Evolutionary conservation across 2,888 invertebrate species (phyloP).

Genomic region (Amiota communis): DNA sequence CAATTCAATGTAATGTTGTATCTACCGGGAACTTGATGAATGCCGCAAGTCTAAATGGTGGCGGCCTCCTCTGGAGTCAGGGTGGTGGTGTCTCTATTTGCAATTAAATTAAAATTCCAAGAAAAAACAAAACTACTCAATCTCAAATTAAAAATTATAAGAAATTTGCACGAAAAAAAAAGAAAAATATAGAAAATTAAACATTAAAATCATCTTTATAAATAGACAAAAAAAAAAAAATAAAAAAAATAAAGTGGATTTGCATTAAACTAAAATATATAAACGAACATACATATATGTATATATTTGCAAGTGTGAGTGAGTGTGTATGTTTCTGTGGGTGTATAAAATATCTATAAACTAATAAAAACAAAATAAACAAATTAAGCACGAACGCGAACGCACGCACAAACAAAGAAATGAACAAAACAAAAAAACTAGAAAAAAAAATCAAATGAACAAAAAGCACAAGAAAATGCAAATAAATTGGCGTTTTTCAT

Average conservation of each 20-base stretch:
- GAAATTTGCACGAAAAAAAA: neutral
- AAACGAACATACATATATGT: neutral
- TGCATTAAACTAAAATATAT: slow-evolving; percentile 4
- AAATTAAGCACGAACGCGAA: slow-evolving; percentile 33
- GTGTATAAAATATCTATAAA: neutral
- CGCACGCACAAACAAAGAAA: slow-evolving; percentile 2
- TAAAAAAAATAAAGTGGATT: neutral
- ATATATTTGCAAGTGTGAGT: neutral
- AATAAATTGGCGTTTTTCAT: slow-evolving; percentile 4
- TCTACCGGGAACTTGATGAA: too few species aligned
- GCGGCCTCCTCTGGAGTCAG: too few species aligned
- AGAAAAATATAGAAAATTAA: neutral
- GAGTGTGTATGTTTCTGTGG: too few species aligned
- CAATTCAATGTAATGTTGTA: too few species aligned
- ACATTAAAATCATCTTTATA: slow-evolving; percentile 33
- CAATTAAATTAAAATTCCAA: too few species aligned
- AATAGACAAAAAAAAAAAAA: slow-evolving; percentile 36
- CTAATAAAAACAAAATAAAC: slow-evolving; percentile 13
- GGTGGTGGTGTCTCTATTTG: too few species aligned
- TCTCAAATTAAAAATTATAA: neutral
- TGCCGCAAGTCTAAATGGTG: too few species aligned
- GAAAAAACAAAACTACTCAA: too few species aligned
- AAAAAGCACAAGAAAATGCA: slow-evolving; percentile 17
- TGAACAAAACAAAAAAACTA: slow-evolving; percentile 13
- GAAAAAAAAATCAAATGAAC: neutral